Evolutionary conservation across 1,140 invertebrate species (phyloP).

Genomic region (Popillia japonica): DNA sequence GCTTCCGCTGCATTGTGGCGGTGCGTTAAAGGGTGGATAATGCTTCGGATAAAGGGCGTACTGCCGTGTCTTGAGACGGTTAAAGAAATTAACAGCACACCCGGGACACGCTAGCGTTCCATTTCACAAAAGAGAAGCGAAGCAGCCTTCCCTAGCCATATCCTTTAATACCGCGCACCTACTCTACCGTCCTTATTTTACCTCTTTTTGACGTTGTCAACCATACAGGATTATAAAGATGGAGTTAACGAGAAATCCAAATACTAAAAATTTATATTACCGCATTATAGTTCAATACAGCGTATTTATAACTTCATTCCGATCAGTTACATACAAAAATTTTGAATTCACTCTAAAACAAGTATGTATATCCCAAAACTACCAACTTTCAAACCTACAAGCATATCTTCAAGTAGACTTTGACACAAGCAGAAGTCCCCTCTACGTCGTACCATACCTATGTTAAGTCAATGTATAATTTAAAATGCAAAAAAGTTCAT

Average conservation of each 20-base stretch:
- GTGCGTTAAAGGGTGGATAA: slow-evolving; percentile 62
- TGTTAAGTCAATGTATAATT: background rate
- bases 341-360: background rate
- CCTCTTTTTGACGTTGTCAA: background rate
- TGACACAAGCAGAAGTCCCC: background rate
- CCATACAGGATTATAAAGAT: background rate
- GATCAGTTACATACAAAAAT: background rate
- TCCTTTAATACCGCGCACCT: background rate
- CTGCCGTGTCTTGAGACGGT: slow-evolving; percentile 46
- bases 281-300: too few relatives aligned
- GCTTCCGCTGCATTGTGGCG: slow-evolving; percentile 60
- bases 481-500: background rate
- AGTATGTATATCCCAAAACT: background rate
- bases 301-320: background rate
- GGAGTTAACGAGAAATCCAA: background rate
- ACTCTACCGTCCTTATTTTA: background rate
- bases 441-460: background rate
- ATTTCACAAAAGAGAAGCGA: slow-evolving; percentile 27
- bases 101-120: slow-evolving; percentile 34
- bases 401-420: background rate
- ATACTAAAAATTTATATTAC: background rate
- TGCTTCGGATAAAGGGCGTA: slow-evolving; percentile 53
- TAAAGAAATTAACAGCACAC: slow-evolving; percentile 51
- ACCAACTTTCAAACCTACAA: background rate
- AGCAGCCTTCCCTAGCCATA: background rate